A percentile compares a stretch with the other conserved stretches of the same genome.
phyloP scores from a whole-genome alignment of 2,797 vertebrate species.

The Acropternis orthonyx region DNA sequence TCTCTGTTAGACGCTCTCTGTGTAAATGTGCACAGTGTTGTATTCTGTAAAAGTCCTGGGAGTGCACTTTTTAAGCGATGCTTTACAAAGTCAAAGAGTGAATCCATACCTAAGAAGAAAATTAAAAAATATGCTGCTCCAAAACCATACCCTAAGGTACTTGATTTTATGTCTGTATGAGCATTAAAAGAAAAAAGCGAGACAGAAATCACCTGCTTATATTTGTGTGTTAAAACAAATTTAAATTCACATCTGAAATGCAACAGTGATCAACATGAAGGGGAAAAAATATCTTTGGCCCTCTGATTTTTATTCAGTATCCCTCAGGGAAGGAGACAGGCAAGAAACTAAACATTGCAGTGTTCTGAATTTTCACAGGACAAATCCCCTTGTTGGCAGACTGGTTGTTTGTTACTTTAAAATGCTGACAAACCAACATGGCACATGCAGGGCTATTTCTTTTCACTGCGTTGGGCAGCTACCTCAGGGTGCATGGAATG shows the following conservation, averaged over 20 bases:
- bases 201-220: not conserved
- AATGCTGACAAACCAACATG: not conserved
- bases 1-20: slow-evolving; percentile 28
- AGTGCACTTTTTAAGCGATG: slow-evolving; percentile 47
- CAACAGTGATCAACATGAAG: not conserved
- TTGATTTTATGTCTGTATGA: not conserved
- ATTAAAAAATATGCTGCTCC: slow-evolving; percentile 17
- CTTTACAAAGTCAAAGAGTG: slow-evolving; percentile 61
- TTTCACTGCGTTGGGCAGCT: too few relatives aligned
- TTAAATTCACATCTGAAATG: not conserved
- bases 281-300: not conserved
- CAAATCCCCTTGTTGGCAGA: not conserved
- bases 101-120: slow-evolving; percentile 20
- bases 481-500: not conserved
- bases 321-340: not conserved
- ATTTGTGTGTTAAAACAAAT: not conserved
- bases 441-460: rapidly evolving
- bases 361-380: not conserved
- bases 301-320: not conserved
- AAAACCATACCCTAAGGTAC: not conserved
- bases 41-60: not conserved
- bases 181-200: not conserved
- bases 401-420: not conserved
- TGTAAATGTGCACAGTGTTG: slow-evolving; percentile 16
- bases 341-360: not conserved